Base-by-base conservation (phyloP, 2,888 invertebrate species). In the Agriotes lineatus region DNA sequence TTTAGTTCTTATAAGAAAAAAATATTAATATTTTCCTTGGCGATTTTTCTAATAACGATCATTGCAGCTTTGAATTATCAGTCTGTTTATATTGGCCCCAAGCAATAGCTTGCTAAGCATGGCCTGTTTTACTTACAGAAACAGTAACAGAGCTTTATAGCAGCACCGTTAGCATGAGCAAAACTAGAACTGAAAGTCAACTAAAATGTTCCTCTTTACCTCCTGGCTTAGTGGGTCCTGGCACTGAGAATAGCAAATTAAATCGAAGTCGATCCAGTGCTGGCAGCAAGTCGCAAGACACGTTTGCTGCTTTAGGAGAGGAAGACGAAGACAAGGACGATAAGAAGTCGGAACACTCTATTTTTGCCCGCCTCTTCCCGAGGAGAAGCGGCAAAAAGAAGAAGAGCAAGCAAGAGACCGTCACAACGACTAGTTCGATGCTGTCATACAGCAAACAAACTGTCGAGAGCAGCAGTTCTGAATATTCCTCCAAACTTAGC, bases 301-400 rank as follows among this genome's bases (percentile, higher is more conserved):
- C 79, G 66, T 79, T 80, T 66, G 72, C 78, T 1, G 71, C 77
- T 2, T 71, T 81, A 7, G 80, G 78, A 14, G 82, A 82, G 70
- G 81, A 78, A 58, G 80, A 82, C 6, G 83, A 86, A 67, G 82
- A 82, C 37, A 81, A 80, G 69, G 80, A 79, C 6, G 75, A 76
- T 30, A 79, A 78, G 71, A 87, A 90, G 82, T 86, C 88, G 80
- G 87, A 89, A 79, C 84, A 88, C 79, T 86, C 87, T 71, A 89
- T 90, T 81, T 89, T 93, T 79, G 90, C 90, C 64, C 86, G 92
- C 71, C 82, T 93, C 60, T 86, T 92, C 44, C 86, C 91, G 39
- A 87, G 92, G 74, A 90, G 90, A 76, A 92, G 92, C 62, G 91
- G 90, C 25, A 91, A 91, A 79, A 91, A 91, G 81, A 90, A 90